Base-by-base conservation (phyloP, 2,113 vertebrate genomes). In the Forbesichthys agassizii region DNA sequence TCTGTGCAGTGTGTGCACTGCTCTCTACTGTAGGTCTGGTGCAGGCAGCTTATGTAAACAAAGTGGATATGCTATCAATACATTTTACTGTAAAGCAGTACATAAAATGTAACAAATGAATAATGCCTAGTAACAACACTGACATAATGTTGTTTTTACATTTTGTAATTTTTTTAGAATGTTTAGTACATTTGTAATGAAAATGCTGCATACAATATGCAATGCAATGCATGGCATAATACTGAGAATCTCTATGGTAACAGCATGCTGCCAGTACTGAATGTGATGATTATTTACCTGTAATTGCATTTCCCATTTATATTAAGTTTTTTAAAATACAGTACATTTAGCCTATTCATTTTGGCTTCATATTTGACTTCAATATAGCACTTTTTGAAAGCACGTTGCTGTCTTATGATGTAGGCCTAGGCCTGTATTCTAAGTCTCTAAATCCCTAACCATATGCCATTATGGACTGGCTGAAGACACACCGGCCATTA, bases 1-100 rank as follows among this genome's bases (percentile, higher is more conserved):
- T 67, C 13, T 46, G 42, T 71, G 12, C 10, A n/a, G 62, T 18
- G 46, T 71, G 36, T 1, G 10, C 61, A 49, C 27, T 81, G 64
- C 78, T 54, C 81, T 75, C 75, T 79, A 77, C 80, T 75, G 81
- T 69, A 68, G 74, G 72, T 61, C 10, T 64, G 56, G 67, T 69
- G 62, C 64, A 81, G 48, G 57, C 42, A 76, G 61, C 69, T 60
- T 48, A 11, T 61, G 60, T 61, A 48, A 42, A 42, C 36, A 42
- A 42, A 42, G 27, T 27, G 36, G 36, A 42, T 6, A 42, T 42
- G 27, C 27, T 27, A 27, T 27, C 27, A 27, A 27, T 27, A 27
- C 27, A 27, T 27, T 27, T 27, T 27, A 27, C 27, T 27, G 27
- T 27, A 27, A 27, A 27, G 27, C 27, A 27, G 27, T 27, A 27